These are phyloP conservation scores for Eubucco bourcierii DNA, from an alignment of 2,113 vertebrate genomes.

Conservation along the genomic window DNA sequence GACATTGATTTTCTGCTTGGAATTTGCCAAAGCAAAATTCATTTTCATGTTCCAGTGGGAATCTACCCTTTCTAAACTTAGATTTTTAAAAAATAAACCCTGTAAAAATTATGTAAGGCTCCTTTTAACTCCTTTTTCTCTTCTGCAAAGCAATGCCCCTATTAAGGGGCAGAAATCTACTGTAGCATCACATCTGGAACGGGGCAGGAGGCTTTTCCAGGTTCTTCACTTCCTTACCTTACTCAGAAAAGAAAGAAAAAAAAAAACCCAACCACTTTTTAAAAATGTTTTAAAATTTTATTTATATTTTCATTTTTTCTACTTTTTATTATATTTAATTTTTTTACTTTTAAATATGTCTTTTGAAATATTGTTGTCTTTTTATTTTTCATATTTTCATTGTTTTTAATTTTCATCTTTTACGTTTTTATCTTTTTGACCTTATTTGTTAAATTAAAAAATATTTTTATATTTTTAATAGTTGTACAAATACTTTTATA, in stretches of 20 bases:
- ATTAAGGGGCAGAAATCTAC: not conserved
- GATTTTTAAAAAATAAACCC: not conserved
- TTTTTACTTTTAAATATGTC: too few relatives aligned
- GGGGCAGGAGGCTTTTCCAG: not conserved
- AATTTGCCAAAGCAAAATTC: slow-evolving; percentile 6
- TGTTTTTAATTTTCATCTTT: too few relatives aligned
- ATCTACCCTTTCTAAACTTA: not conserved
- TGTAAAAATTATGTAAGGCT: not conserved
- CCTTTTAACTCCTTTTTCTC: not conserved
- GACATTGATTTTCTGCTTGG: not conserved
- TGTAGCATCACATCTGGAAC: not conserved
- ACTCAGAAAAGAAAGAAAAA: not conserved
- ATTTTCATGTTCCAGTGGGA: not conserved
- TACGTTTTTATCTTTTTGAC: too few relatives aligned
- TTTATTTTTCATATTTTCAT: too few relatives aligned
- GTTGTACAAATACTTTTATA: too few relatives aligned
- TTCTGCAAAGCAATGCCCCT: not conserved
- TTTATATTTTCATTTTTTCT: too few relatives aligned
- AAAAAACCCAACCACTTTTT: too few relatives aligned
- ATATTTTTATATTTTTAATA: too few relatives aligned
- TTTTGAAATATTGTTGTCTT: too few relatives aligned
- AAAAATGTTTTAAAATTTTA: too few relatives aligned
- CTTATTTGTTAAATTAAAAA: too few relatives aligned
- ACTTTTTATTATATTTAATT: too few relatives aligned
- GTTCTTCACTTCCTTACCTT: not conserved